A percentile compares a stretch with the other conserved stretches of the same genome.
Conservation (phyloP, 2,888 invertebrate genomes). For the Neoitamus cyanurus region DNA sequence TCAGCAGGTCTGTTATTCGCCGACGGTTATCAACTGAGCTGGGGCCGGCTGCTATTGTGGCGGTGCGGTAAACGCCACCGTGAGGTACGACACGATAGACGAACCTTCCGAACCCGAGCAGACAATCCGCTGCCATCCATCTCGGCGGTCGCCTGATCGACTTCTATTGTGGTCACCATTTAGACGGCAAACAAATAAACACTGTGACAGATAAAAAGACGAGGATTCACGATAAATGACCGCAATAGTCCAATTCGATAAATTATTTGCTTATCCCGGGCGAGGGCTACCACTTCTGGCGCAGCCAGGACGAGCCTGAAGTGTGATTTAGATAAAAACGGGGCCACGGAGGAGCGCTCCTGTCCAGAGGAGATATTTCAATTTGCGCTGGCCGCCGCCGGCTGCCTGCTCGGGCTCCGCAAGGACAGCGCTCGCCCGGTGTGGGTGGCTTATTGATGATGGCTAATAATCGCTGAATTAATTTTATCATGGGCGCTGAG, state of each 20-base stretch:
- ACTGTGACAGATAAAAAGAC: conserved; percentile 39
- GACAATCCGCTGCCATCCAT: conserved; percentile 11
- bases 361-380: conserved; percentile 36
- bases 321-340: conserved; percentile 41
- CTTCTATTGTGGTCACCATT: conserved; percentile 43
- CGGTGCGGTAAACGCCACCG: neutral
- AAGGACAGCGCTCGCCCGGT: neutral
- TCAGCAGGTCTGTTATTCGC: neutral
- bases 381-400: neutral
- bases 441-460: conserved; percentile 44
- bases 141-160: conserved; percentile 18
- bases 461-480: conserved; percentile 44
- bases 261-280: conserved; percentile 38
- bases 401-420: neutral
- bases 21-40: neutral
- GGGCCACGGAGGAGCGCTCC: neutral
- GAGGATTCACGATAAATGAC: conserved; percentile 33
- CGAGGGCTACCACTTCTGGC: neutral
- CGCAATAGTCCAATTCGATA: conserved; percentile 39
- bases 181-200: conserved; percentile 38
- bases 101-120: neutral
- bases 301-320: conserved; percentile 4
- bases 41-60: neutral
- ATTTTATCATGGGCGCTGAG: conserved; percentile 39
- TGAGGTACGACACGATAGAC: neutral